Evolutionary conservation across 2,113 vertebrate species (phyloP).

Genomic region (Lates calcarifer): DNA sequence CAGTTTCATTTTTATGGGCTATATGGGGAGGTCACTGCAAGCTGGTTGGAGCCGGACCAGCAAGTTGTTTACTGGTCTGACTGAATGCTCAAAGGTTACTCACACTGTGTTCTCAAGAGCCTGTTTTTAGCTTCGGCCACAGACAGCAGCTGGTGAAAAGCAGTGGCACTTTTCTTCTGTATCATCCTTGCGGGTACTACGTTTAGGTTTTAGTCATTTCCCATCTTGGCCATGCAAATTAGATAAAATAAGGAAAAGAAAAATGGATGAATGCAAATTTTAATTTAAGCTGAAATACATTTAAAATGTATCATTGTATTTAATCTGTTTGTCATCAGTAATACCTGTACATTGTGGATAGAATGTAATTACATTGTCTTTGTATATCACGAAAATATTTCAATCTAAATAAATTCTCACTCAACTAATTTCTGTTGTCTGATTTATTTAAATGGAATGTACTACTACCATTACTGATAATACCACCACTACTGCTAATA

Average conservation of each 20-base stretch:
- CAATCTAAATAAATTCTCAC: too few relatives aligned
- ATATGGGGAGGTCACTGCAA: constrained; percentile 28
- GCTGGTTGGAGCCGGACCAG: constrained; percentile 54
- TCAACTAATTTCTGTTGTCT: too few relatives aligned
- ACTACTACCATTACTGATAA: too few relatives aligned
- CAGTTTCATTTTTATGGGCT: constrained; percentile 64
- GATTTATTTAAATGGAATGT: too few relatives aligned
- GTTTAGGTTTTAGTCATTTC: not conserved
- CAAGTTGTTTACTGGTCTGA: constrained; percentile 76
- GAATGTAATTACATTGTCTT: too few relatives aligned
- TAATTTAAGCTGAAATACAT: not conserved
- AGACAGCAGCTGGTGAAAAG: constrained; percentile 31
- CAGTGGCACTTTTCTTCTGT: not conserved
- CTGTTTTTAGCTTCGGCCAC: constrained; percentile 51
- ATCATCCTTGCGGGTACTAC: not conserved
- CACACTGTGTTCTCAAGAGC: constrained; percentile 51
- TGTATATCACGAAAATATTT: not conserved
- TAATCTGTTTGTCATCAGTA: not conserved
- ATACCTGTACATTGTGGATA: too few relatives aligned
- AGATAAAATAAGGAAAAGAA: too few relatives aligned
- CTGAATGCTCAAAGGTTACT: constrained; percentile 61
- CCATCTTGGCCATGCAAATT: not conserved
- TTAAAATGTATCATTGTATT: not conserved
- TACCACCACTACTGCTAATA: too few relatives aligned
- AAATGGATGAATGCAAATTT: not conserved